phyloP scores from a whole-genome alignment of 1,140 invertebrate species.

The Latrodectus geometricus region DNA sequence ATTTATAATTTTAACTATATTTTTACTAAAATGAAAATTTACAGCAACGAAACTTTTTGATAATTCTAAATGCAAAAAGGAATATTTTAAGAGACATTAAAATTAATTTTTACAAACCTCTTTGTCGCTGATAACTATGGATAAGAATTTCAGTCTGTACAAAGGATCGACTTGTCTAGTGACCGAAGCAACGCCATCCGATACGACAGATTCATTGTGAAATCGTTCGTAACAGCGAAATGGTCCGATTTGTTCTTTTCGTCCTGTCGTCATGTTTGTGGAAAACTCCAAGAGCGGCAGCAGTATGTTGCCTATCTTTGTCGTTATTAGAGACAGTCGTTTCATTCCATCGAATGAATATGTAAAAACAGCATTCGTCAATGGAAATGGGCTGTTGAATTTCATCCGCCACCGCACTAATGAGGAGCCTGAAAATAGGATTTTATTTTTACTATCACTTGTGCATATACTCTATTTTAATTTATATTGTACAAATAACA shows the following conservation, averaged over 20 bases:
- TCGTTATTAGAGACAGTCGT: conserved; percentile 67
- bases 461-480: background rate
- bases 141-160: conserved; percentile 61
- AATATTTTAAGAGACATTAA: background rate
- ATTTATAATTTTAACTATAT: too few species aligned
- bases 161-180: conserved; percentile 63
- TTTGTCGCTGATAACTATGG: conserved; percentile 64
- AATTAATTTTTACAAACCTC: conserved; percentile 52
- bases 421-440: conserved; percentile 73
- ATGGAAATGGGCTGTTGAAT: conserved; percentile 81
- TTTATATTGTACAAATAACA: background rate
- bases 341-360: conserved; percentile 92
- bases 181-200: conserved; percentile 64
- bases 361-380: conserved; percentile 87
- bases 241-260: conserved; percentile 85
- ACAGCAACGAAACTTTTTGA: too few species aligned
- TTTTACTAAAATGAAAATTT: too few species aligned
- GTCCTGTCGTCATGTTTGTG: conserved; percentile 88
- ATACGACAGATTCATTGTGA: conserved; percentile 64
- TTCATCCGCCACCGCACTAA: conserved; percentile 88
- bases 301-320: conserved; percentile 63
- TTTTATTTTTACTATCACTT: background rate
- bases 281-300: conserved; percentile 79
- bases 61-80: too few species aligned
- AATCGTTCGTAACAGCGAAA: conserved; percentile 72